These are phyloP conservation scores for Anguilla pacifica DNA, from an alignment of 2,797 vertebrate species.

Conservation along the genomic window DNA sequence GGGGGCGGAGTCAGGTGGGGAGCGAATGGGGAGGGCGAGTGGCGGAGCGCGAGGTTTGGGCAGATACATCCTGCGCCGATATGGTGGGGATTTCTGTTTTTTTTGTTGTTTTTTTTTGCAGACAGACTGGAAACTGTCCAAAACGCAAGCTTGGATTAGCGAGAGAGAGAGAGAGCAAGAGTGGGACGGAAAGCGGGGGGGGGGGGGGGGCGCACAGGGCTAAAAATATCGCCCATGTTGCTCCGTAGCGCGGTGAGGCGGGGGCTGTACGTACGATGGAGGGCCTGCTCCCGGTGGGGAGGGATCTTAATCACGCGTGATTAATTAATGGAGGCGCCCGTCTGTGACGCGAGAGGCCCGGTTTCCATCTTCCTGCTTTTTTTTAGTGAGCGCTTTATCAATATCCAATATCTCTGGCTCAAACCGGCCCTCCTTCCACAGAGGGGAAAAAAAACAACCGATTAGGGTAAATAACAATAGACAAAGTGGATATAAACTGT, in stretches of 20 bases:
- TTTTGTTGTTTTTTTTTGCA: background rate
- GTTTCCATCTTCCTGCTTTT: background rate
- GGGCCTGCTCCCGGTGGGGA: background rate
- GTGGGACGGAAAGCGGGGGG: background rate
- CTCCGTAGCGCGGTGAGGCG: background rate
- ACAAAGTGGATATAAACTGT: background rate
- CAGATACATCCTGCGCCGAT: background rate
- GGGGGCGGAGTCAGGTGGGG: background rate
- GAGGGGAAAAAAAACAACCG: background rate
- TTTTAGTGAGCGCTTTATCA: background rate
- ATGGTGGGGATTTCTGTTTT: background rate
- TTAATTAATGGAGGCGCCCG: slow-evolving; percentile 11
- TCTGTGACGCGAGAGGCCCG: background rate
- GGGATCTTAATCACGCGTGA: slow-evolving; percentile 6
- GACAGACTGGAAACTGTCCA: background rate
- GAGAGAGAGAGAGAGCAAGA: background rate
- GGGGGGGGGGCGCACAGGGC: background rate
- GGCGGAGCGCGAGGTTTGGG: background rate
- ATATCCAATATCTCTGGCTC: background rate
- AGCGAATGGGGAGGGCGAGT: background rate
- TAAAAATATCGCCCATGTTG: background rate
- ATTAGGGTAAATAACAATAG: background rate
- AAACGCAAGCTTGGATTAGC: background rate
- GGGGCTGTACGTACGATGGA: background rate
- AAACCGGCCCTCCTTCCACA: background rate